A percentile compares a stretch with the other conserved stretches of the same genome.
Evolutionary conservation across 2,113 vertebrate genomes (phyloP).

Genomic region (Ranitomeya imitator): DNA sequence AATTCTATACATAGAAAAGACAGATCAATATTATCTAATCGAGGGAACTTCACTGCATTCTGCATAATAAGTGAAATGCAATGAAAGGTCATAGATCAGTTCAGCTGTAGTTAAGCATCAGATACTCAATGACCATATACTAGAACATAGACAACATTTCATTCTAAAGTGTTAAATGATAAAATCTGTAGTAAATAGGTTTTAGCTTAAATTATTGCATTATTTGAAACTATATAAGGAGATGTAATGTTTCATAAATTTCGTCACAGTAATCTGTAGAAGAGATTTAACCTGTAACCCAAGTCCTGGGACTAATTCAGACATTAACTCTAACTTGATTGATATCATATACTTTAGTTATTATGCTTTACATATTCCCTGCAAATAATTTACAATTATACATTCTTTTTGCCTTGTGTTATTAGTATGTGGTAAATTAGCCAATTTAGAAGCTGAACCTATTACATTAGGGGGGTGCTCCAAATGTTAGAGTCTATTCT

Average conservation of each 20-base stretch:
- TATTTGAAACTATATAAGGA: neutral
- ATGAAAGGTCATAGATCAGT: neutral
- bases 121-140: neutral
- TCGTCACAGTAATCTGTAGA: neutral
- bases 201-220: neutral
- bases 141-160: neutral
- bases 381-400: no score
- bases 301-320: neutral
- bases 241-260: no score
- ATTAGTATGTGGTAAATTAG: no score
- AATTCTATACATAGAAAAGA: neutral
- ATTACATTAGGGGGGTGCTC: no score
- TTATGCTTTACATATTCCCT: no score
- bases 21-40: neutral
- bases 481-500: no score
- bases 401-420: no score
- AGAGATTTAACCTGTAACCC: neutral
- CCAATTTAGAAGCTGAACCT: no score
- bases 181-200: neutral
- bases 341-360: neutral
- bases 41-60: neutral
- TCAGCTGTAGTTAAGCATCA: neutral
- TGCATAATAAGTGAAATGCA: neutral
- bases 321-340: neutral
- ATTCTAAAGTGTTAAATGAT: neutral